Percentiles rank a stretch among this genome's conserved stretches.
These are phyloP conservation scores for Netelia fuscicornis DNA, from an alignment of 2,888 invertebrate genomes.

Conservation along the genomic window DNA sequence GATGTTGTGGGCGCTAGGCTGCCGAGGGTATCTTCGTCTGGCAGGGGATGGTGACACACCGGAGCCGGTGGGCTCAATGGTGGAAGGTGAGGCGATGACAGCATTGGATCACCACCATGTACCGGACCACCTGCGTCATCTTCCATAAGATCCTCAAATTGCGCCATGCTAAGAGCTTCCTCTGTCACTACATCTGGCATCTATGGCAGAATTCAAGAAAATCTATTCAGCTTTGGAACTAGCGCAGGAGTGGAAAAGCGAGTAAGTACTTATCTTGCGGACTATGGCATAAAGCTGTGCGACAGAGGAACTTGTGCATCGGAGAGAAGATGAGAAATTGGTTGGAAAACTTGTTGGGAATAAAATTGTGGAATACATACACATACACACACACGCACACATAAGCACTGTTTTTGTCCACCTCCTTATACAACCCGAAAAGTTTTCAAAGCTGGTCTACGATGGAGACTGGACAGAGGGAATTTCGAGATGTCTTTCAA, in stretches of 20 bases:
- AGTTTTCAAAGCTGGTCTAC: not conserved
- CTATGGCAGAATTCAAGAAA: constrained; percentile 78
- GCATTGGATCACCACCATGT: constrained; percentile 88
- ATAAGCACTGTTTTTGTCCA: not conserved
- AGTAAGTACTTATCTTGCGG: constrained; percentile 7
- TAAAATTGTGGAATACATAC: constrained; percentile 9
- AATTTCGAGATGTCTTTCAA: constrained; percentile 66
- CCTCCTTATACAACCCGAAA: not conserved
- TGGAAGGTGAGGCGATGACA: constrained; percentile 87
- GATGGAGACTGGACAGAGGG: constrained; percentile 22
- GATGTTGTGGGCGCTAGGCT: constrained; percentile 81
- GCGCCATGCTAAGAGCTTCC: constrained; percentile 87
- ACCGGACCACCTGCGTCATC: constrained; percentile 88
- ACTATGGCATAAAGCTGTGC: not conserved
- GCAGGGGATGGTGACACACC: constrained; percentile 81
- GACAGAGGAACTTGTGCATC: too few relatives aligned
- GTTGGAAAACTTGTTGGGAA: constrained; percentile 16
- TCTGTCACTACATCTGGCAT: constrained; percentile 87
- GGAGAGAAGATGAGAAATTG: not conserved
- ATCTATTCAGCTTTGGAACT: constrained; percentile 23
- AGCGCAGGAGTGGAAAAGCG: not conserved
- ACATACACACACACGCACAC: not conserved
- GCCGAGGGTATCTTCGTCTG: constrained; percentile 83
- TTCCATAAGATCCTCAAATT: constrained; percentile 90
- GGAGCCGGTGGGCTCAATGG: constrained; percentile 82